Percentiles rank a stretch among this genome's conserved stretches.
These are phyloP conservation scores for Eretmochelys imbricata DNA, from an alignment of 2,113 vertebrate genomes.

Conservation along the genomic window DNA sequence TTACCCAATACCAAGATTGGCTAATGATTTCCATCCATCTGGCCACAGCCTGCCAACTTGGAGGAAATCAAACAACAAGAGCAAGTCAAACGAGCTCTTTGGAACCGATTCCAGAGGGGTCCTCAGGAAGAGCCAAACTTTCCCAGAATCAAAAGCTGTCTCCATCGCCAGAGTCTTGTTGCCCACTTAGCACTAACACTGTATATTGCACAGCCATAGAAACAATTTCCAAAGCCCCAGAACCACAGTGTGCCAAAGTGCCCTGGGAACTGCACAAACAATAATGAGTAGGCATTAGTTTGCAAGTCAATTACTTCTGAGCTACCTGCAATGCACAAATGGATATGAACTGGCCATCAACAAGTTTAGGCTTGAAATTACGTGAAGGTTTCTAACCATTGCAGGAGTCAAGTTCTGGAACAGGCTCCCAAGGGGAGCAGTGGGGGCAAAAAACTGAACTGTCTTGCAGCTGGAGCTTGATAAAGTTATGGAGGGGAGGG, in stretches of 20 bases:
- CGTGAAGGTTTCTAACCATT: not conserved
- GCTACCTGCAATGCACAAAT: not conserved
- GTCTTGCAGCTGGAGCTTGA: not conserved
- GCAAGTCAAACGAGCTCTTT: not conserved
- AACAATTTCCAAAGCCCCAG: too few relatives aligned
- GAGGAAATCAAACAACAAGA: not conserved
- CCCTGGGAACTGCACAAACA: not conserved
- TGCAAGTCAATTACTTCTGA: not conserved
- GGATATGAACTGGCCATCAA: not conserved
- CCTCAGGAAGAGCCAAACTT: not conserved
- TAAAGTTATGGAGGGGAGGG: too few relatives aligned
- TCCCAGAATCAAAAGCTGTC: not conserved
- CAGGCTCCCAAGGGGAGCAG: not conserved
- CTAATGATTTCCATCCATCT: not conserved
- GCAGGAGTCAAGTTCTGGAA: not conserved
- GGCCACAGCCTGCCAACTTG: not conserved
- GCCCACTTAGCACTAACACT: not conserved
- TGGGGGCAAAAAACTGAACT: not conserved
- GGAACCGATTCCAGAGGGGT: not conserved
- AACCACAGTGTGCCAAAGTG: not conserved
- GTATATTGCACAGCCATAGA: not conserved
- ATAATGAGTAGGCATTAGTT: not conserved
- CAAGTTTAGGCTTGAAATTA: not conserved
- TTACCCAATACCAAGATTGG: not conserved
- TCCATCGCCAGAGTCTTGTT: not conserved